A percentile compares a stretch with the other conserved stretches of the same genome.
phyloP scores from a whole-genome alignment of 2,113 vertebrate species.

The Lipophrys pholis region DNA sequence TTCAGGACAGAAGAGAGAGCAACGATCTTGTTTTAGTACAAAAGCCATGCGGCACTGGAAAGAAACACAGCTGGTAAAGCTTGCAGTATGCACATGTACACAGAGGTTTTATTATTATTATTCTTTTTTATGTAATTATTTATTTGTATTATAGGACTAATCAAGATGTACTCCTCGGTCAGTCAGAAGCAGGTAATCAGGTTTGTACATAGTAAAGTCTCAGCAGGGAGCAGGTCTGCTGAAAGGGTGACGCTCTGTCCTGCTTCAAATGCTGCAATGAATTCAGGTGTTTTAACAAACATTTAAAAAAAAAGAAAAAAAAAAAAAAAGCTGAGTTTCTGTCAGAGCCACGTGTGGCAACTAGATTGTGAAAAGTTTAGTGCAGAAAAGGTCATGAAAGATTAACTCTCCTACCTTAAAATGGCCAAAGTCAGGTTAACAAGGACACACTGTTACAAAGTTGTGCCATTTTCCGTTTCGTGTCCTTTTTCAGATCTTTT shows the following conservation, averaged over 20 bases:
- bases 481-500: constrained; percentile 58
- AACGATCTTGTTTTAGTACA: constrained; percentile 30
- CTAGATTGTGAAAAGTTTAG: constrained; percentile 56
- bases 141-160: constrained; percentile 69
- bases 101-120: constrained; percentile 47
- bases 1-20: constrained; percentile 26
- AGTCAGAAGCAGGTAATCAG: constrained; percentile 69
- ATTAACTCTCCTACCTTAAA: constrained; percentile 46
- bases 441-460: constrained; percentile 61
- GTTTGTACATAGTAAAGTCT: constrained; percentile 68
- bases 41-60: constrained; percentile 46
- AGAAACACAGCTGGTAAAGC: constrained; percentile 37
- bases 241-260: constrained; percentile 44
- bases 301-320: constrained; percentile 4
- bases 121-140: constrained; percentile 56
- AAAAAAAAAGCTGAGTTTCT: background rate
- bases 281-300: constrained; percentile 68
- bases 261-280: constrained; percentile 76
- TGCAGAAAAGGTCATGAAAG: constrained; percentile 31
- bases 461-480: constrained; percentile 68
- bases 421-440: constrained; percentile 63
- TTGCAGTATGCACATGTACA: constrained; percentile 49
- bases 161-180: constrained; percentile 55
- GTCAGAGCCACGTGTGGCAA: constrained; percentile 57
- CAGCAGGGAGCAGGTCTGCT: constrained; percentile 43